phyloP scores from a whole-genome alignment of 2,888 invertebrate genomes.

The Eledona agricola region DNA sequence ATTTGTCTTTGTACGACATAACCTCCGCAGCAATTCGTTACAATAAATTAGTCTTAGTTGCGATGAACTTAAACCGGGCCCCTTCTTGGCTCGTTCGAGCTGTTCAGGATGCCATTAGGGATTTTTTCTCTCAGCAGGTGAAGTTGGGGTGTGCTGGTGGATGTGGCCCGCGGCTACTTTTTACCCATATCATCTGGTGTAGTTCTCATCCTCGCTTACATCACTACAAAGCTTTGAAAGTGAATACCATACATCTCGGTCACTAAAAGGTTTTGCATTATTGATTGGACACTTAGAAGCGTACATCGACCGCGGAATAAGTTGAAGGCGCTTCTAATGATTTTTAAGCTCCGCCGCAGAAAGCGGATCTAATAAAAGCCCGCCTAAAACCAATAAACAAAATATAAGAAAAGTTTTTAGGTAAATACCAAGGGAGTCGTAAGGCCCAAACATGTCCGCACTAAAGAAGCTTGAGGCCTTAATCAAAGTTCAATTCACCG shows the following conservation, averaged over 20 bases:
- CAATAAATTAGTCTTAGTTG: conserved; percentile 10
- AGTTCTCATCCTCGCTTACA: conserved; percentile 44
- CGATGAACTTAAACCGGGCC: conserved; percentile 18
- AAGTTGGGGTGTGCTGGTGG: conserved; percentile 51
- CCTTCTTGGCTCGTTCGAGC: conserved; percentile 18
- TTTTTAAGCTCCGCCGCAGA: conserved; percentile 17
- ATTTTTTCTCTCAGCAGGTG: conserved; percentile 55
- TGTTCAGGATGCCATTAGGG: conserved; percentile 56
- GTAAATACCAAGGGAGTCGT: conserved; percentile 52
- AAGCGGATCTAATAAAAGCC: conserved; percentile 30
- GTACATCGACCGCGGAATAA: conserved; percentile 19
- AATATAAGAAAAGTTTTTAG: conserved; percentile 53
- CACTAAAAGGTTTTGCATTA: conserved; percentile 37
- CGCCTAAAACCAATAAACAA: conserved; percentile 40
- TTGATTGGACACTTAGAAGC: conserved; percentile 31
- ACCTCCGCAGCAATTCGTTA: not conserved
- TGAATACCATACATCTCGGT: conserved; percentile 31
- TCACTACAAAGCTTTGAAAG: conserved; percentile 34
- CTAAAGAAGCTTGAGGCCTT: conserved; percentile 51
- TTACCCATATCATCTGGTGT: conserved; percentile 51
- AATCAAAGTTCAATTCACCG: conserved; percentile 58
- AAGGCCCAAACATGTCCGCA: conserved; percentile 50
- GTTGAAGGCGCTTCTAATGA: conserved; percentile 28
- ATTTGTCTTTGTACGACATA: not conserved
- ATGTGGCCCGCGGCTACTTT: conserved; percentile 51